These are phyloP conservation scores for Xestia xanthographa DNA, from an alignment of 2,888 invertebrate species.

Conservation along the genomic window DNA sequence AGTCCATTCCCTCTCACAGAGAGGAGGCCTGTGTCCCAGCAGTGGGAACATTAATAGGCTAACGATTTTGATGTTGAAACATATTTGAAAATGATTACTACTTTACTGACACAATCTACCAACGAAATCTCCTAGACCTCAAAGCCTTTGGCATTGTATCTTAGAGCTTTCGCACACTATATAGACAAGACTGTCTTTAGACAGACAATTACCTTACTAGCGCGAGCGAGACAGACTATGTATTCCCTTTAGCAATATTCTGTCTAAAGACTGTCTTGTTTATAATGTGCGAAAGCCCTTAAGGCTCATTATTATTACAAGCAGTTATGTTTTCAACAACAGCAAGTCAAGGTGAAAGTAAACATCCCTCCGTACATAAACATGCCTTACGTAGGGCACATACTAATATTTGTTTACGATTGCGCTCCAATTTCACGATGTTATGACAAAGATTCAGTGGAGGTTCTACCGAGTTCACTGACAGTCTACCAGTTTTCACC, in stretches of 20 bases:
- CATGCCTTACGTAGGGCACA: not conserved
- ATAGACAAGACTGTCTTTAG: too few species aligned
- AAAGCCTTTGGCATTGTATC: not conserved
- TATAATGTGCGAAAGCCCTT: too few species aligned
- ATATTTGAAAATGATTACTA: too few species aligned
- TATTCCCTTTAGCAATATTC: too few species aligned
- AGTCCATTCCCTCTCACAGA: too few species aligned
- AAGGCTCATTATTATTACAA: slow-evolving; percentile 1
- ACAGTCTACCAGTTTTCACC: not conserved
- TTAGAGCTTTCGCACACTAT: too few species aligned
- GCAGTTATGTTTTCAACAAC: not conserved
- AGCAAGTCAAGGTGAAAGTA: slow-evolving; percentile 1
- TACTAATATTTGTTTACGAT: slow-evolving; percentile 37
- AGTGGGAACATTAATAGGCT: too few species aligned
- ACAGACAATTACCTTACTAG: too few species aligned
- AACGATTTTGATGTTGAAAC: too few species aligned
- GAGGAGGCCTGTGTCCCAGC: too few species aligned
- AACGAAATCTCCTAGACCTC: not conserved
- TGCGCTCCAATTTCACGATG: slow-evolving; percentile 42
- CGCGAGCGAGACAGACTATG: too few species aligned
- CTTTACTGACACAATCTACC: not conserved
- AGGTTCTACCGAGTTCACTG: not conserved
- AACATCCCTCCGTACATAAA: not conserved
- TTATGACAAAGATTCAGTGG: slow-evolving; percentile 30
- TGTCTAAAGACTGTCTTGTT: too few species aligned